Percentiles rank a stretch among this genome's conserved stretches.
Conservation (phyloP, 2,888 invertebrate species). For the Anarsia innoxiella region DNA sequence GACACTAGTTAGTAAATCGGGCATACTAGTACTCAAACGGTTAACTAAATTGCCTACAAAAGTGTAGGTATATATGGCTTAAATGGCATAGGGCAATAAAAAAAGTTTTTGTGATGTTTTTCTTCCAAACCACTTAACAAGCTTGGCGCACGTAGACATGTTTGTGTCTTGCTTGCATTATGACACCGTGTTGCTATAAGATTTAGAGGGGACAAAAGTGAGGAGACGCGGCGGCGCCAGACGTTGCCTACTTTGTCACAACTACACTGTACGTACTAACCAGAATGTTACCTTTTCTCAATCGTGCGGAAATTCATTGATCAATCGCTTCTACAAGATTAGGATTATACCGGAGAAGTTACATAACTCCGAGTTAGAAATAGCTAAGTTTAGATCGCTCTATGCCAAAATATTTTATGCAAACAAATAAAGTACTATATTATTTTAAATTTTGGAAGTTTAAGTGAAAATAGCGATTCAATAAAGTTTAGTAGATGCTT, state of each 20-base stretch:
- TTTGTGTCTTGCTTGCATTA: conserved; percentile 74
- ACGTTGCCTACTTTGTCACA: conserved; percentile 46
- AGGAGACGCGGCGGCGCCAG: conserved; percentile 67
- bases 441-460: too few species aligned
- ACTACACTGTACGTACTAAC: conserved; percentile 27
- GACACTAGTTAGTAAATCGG: too few species aligned
- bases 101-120: conserved; percentile 73
- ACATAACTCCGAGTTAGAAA: too few species aligned
- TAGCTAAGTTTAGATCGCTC: too few species aligned
- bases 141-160: conserved; percentile 73
- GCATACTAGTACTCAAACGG: too few species aligned
- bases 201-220: conserved; percentile 71
- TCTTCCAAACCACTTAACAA: conserved; percentile 76
- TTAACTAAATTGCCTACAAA: conserved; percentile 8
- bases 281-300: conserved; percentile 10
- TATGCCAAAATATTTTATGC: too few species aligned
- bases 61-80: conserved; percentile 53
- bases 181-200: conserved; percentile 71
- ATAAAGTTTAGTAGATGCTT: too few species aligned
- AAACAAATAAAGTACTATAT: too few species aligned
- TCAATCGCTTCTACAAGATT: too few species aligned
- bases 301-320: conserved; percentile 3
- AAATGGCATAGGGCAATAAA: conserved; percentile 69
- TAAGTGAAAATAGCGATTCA: too few species aligned
- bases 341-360: too few species aligned